Base-by-base conservation (phyloP, 2,888 invertebrate genomes). In the Euclidia mi region DNA sequence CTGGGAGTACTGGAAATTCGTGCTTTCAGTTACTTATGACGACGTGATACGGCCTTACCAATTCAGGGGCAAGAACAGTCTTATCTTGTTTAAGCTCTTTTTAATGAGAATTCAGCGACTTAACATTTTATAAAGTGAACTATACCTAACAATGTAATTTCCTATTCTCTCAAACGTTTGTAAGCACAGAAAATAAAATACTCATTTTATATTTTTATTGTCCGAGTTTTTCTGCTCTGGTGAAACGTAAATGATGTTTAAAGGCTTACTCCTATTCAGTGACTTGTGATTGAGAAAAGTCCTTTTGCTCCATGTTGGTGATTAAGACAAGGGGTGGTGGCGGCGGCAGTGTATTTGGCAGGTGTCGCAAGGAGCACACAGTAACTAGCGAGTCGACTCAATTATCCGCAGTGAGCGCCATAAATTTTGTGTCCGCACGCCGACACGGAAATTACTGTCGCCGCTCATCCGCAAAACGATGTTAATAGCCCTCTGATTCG, bases 381-480 rank as follows among this genome's bases (percentile, higher is more conserved):
- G 78, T 79, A 79, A 78, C 81, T 81, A 84, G 82, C 73, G 82
- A 78, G 75, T 79, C 82, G 85, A 88, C 89, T 91, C 89, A 91
- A 92, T 92, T 92, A 91, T 83, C 84, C 84, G 79, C 82, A 84
- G 80, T 82, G 88, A 72, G 83, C 73, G 84, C 90, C 84, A 92
- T 94, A 93, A 91, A 93, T 93, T 89, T 86, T 81, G 81, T 84
- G 89, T 85, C 89, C 88, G 85, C 88, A 87, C 86, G 85, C 90
- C 90, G 90, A 90, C 91, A 89, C 88, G 90, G 88, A 92, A 91
- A 93, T 94, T 94, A 92, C 91, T 92, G 93, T 91, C 93, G 87
- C 87, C 91, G 87, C 89, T 92, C 92, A 91, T 93, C 93, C 92
- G 90, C 90, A 91, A 91, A 92, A 91, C 91, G 89, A 88, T 88